Percentiles rank a stretch among this genome's conserved stretches.
Evolutionary conservation across 2,888 invertebrate species (phyloP).

Genomic region (Drosophila stalkeri): DNA sequence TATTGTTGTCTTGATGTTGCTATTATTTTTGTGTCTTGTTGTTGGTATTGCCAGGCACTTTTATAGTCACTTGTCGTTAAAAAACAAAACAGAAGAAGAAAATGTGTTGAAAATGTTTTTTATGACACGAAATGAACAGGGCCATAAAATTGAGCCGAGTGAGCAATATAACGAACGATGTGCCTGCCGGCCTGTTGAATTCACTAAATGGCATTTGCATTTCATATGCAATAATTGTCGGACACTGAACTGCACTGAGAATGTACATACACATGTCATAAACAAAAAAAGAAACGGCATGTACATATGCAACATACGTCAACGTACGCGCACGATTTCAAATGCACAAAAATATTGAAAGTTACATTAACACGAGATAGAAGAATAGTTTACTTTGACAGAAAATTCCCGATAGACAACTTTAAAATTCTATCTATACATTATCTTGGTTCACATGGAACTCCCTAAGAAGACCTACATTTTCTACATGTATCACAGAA

Average conservation of each 20-base stretch:
- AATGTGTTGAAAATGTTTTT: conserved; percentile 76
- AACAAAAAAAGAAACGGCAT: conserved; percentile 22
- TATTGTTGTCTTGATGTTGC: conserved; percentile 47
- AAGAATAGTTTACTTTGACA: not conserved
- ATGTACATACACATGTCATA: conserved; percentile 21
- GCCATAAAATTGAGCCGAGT: conserved; percentile 67
- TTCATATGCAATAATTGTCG: conserved; percentile 43
- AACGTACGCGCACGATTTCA: not conserved
- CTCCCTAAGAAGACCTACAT: not conserved
- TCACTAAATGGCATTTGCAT: conserved; percentile 55
- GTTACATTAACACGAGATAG: not conserved
- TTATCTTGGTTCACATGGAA: not conserved
- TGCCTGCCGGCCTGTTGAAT: conserved; percentile 54
- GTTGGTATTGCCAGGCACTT: conserved; percentile 46
- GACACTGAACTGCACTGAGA: conserved; percentile 47
- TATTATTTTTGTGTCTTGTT: conserved; percentile 26
- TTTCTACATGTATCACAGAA: not conserved
- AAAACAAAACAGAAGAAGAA: conserved; percentile 55
- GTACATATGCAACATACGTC: not conserved
- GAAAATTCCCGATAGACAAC: not conserved
- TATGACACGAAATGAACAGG: conserved; percentile 73
- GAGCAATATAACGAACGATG: conserved; percentile 63
- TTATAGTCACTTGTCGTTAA: conserved; percentile 74
- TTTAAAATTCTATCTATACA: no score
- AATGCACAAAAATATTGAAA: not conserved